Evolutionary conservation across 2,888 invertebrate genomes (phyloP), one percentile per base, ranked within the genome.

Genomic region (Drosophila testacea): DNA sequence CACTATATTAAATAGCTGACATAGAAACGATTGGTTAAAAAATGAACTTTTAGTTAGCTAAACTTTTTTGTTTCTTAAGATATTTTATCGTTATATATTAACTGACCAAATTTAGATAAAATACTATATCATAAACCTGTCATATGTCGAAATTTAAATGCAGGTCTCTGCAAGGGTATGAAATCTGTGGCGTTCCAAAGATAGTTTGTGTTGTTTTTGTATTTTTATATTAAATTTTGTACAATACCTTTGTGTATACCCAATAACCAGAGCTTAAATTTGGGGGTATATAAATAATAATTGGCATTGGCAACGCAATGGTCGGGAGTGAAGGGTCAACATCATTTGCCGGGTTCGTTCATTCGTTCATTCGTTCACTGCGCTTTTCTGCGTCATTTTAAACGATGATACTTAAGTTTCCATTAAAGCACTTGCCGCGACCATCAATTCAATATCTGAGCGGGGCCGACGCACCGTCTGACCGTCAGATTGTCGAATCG

Each of bases 331-430:
- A 77, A 72, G 81, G 81, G 81, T 82, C 81, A 52, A 28, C 73
- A 62, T 54, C 66, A 48, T 70, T 74, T 36, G 70, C 6, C 46
- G 55, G 60, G 62, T 42, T 65, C 63, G 36, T 60, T 59, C 16
- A 42, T 42, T 65, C 63, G 36, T 60, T 59, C 16, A 42, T 64
- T 68, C 54, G 48, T 30, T 48, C 34, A 30, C 60, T 83, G 87
- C 87, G 81, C 81, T 72, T 84, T 89, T 87, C 72, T 76, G 79
- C 87, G 71, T 83, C 88, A 87, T 83, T 86, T 86, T 82, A 89
- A 89, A 81, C 73, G 85, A 86, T 89, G 85, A 89, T 89, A 86
- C 89, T 86, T 89, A 86, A 89, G 89, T 86, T 87, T 87, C 85
- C 85, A 86, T 86, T 86, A 86, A 86, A 86, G 89, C 76, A 84